Evolutionary conservation across 2,888 invertebrate species (phyloP), one percentile per base, ranked within the genome.

Genomic region (Hyles lineata): DNA sequence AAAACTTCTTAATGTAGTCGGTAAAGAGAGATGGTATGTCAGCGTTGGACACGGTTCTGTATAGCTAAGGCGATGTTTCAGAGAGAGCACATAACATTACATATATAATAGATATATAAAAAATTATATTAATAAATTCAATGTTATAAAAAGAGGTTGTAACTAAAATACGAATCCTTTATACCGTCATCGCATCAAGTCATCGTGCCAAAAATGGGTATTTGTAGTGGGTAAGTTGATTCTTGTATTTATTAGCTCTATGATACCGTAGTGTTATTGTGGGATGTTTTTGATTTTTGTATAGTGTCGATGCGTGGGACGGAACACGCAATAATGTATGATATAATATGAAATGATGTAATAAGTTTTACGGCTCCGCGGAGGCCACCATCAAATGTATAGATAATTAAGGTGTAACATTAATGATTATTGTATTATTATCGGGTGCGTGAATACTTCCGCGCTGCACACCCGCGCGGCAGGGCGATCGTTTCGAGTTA

Each of bases 251-350:
- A 88, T 85, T 92, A 94, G 93, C 82, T 91, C 87, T 93, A 93
- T 91, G 87, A 90, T 92, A 93, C 88, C 79, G 90, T 94, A 93
- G 93, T 86, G 89, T 87, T 90, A 92, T 85, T 91, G 90, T 92
- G 92, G 90, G 92, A 93, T 90, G 92, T 94, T 94, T 93, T 94
- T 93, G 93, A 92, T 94, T 94, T 94, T 94, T 94, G 93, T 94
- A 94, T 94, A 94, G 93, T 92, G 92, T 90, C 83, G 85, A 88
- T 81, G 85, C 84, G 91, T 86, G 92, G 43, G 84, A 77, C 79
- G 80, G 80, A 82, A 84, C 85, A 85, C 86, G 81, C 82, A 87
- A 88, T 89, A 87, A 87, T 93, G 92, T 93, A 92, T 91, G 75
- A 92, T 92, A 91, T 91, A 87, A 88, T 86, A 89, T 83, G 77